Base-by-base conservation (phyloP, 2,113 vertebrate genomes). In the Cephalopterus ornatus region DNA sequence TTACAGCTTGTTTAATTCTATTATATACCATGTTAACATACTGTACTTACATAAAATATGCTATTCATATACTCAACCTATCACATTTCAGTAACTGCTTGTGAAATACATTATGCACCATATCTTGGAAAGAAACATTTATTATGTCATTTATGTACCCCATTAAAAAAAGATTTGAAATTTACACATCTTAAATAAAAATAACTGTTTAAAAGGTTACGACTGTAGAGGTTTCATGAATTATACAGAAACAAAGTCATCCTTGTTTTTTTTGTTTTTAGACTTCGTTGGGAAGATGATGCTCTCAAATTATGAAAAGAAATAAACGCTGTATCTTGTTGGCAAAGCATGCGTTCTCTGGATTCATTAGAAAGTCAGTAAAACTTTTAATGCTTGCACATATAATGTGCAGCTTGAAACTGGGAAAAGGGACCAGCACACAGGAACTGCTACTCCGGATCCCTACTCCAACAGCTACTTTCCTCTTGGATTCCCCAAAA, bases 151-250 rank as follows among this genome's bases (percentile, higher is more conserved):
- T 87, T 89, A 92, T 50, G 44, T 61, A 87, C 49, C 55, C 91
- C 86, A 87, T 96, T 93, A 92, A 93, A 95, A 96, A 96, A 90
- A 92, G 47, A 92, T 81, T 84, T 84, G 65, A 95, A 96, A 94
- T 94, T 92, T 92, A 92, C 77, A 92, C 56, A 74, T 90, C 79
- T 94, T 87, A 89, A 95, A 92, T 89, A 86, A 95, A 95, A 93
- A 91, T 85, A 94, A 79, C 77, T 55, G 52, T 49, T 92, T 92
- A 55, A 94, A 96, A 89, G 74, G 86, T 86, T 89, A 87, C 23
- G 8, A 72, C 66, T 72, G 58, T 47, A 78, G 58, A 85, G 41
- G 62, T 91, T 96, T 80, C 80, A 66, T 18, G 58, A 91, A 89
- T 93, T 93, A 72, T 4, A 91, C 49, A 91, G 80, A 75, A 94